Conservation (phyloP, 2,888 invertebrate genomes). For the Pachycephus smyrnensis region DNA sequence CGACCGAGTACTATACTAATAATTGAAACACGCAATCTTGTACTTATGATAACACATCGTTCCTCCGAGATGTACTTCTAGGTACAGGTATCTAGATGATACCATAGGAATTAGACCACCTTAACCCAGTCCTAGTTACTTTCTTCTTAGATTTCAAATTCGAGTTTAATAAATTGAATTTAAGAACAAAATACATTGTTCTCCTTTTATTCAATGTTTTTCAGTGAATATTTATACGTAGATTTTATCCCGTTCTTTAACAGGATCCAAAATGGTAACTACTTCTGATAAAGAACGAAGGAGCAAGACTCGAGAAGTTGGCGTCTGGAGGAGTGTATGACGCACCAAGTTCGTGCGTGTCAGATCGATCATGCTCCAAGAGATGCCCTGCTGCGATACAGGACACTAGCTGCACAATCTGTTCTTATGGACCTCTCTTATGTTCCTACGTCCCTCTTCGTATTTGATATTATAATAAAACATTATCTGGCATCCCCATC, state of each 20-base stretch:
- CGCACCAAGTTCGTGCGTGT: slow-evolving; percentile 57
- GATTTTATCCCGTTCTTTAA: not conserved
- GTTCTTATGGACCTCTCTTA: slow-evolving; percentile 24
- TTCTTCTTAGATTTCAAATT: not conserved
- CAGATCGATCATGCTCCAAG: slow-evolving; percentile 62
- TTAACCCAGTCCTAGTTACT: not conserved
- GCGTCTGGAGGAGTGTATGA: slow-evolving; percentile 43
- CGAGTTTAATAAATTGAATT: not conserved
- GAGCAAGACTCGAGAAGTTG: slow-evolving; percentile 11
- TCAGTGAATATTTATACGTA: not conserved
- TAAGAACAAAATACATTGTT: not conserved
- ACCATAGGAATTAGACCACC: not conserved
- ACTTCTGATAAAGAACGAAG: not conserved
- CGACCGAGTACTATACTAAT: slow-evolving; percentile 34
- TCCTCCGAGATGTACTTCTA: not conserved
- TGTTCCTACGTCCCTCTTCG: slow-evolving; percentile 31
- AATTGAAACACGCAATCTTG: slow-evolving; percentile 65
- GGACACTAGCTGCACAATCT: slow-evolving; percentile 53
- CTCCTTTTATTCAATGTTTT: not conserved
- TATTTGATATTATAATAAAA: slow-evolving; percentile 53
- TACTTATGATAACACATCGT: slow-evolving; percentile 43
- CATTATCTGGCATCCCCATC: slow-evolving; percentile 39
- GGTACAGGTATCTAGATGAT: not conserved
- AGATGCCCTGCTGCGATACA: slow-evolving; percentile 59
- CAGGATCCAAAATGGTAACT: not conserved